These are phyloP conservation scores for Characodon lateralis DNA, from an alignment of 2,797 vertebrate genomes.

Conservation along the genomic window DNA sequence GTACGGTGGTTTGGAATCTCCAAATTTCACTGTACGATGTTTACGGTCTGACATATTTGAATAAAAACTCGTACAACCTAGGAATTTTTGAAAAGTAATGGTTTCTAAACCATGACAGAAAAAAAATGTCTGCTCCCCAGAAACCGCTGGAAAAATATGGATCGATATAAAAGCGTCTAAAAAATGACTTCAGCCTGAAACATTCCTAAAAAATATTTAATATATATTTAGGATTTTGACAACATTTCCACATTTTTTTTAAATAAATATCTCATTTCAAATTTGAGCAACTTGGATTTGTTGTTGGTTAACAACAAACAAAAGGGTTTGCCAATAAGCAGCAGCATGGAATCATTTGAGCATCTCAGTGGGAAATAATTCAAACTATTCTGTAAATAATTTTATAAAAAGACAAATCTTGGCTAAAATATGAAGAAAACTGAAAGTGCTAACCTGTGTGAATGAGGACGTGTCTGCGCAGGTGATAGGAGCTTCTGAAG, in stretches of 20 bases:
- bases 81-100: no score
- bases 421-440: background rate
- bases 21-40: no score
- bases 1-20: background rate
- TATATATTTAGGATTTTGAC: background rate
- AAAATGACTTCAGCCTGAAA: no score
- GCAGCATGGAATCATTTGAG: background rate
- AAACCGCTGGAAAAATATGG: no score
- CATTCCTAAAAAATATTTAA: background rate
- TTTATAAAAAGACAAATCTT: background rate
- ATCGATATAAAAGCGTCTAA: no score
- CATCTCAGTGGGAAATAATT: background rate
- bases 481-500: constrained; percentile 97
- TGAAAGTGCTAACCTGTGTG: constrained; percentile 85
- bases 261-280: background rate
- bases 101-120: no score
- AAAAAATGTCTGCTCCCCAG: no score
- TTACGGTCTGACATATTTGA: no score
- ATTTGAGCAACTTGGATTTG: background rate
- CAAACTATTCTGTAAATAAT: background rate
- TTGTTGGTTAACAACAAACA: background rate
- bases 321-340: background rate
- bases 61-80: no score
- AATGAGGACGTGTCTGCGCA: constrained; percentile 96
- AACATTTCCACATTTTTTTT: background rate